Base-by-base conservation (phyloP, 2,888 invertebrate species). In the Lagria hirta region DNA sequence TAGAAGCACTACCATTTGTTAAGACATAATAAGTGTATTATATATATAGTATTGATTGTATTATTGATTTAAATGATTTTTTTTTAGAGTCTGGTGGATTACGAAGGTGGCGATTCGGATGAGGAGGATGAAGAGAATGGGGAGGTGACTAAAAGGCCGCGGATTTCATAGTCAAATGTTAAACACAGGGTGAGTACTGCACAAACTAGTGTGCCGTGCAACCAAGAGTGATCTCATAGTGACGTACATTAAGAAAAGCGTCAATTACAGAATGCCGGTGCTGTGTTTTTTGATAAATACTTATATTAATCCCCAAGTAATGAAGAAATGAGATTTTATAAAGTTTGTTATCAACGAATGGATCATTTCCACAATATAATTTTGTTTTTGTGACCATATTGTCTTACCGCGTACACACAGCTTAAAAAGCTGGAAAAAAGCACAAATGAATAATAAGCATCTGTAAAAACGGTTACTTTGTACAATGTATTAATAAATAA, bases 41-140 rank as follows among this genome's bases (percentile, higher is more conserved):
- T 34, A 23, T 34, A n/a, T 27, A 8, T 6, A 23, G 8, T 4
- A 6, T 4, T 23, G 24, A 23, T 4, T 7, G 24, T 4, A 4
- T 4, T n/a, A 4, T 4, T 4, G 24, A 4, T 8, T 24, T 24
- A 7, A 4, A 10, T 28, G 14, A 12, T 32, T 34, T 34, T 33
- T 10, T 69, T 65, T 14, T 69, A 90, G 90, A 91, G 93, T 58
- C 79, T 97, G 65, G 97, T 97, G 51, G 97, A 97, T 73, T 97
- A 97, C 66, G 96, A 97, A 69, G 96, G 92, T 42, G 96, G 93
- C 38, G 96, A 97, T 73, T 96, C 95, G 0, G 96, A 97, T 64
- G 96, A 96, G 64, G 93, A 93, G 45, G 92, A 92, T 47, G 89
- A 90, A 51, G 84, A 85, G 50, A 73, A 75, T 21, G 77, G 77